phyloP scores from a whole-genome alignment of 2,113 vertebrate species.

The Platichthys flesus region DNA sequence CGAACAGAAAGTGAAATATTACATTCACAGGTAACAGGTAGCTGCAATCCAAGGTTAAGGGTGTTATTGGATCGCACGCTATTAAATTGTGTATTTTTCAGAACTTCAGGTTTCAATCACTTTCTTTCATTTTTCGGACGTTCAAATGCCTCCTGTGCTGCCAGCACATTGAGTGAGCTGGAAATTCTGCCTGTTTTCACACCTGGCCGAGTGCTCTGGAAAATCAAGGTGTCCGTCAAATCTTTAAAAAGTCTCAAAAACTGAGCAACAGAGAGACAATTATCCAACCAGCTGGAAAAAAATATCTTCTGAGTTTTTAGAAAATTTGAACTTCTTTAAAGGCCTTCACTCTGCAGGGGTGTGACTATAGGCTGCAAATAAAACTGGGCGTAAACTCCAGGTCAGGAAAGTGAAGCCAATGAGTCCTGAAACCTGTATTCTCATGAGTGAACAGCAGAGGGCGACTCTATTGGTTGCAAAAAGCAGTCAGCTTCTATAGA shows the following conservation, averaged over 20 bases:
- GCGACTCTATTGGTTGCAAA: too few species aligned
- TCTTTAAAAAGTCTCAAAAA: constrained; percentile 29
- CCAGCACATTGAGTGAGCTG: constrained; percentile 13
- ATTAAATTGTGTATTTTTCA: background rate
- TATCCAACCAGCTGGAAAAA: background rate
- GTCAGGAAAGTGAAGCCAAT: too few species aligned
- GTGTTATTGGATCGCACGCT: background rate
- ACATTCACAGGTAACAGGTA: background rate
- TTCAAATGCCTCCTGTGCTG: constrained; percentile 23
- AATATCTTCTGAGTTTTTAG: background rate
- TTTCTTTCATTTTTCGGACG: constrained; percentile 33
- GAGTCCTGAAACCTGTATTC: too few species aligned
- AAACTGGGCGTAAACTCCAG: too few species aligned
- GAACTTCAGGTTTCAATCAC: background rate
- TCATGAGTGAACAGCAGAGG: too few species aligned
- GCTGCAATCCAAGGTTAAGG: background rate
- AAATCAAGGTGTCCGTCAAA: constrained; percentile 17
- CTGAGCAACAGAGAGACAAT: background rate
- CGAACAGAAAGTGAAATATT: background rate
- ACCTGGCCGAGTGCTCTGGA: constrained; percentile 21
- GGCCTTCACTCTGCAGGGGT: too few species aligned
- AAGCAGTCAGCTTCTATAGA: too few species aligned
- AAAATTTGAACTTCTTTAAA: background rate
- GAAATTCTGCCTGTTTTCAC: constrained; percentile 30
- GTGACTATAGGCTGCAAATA: too few species aligned